Conservation (phyloP, 2,888 invertebrate species). For the Atethmia centrago region DNA sequence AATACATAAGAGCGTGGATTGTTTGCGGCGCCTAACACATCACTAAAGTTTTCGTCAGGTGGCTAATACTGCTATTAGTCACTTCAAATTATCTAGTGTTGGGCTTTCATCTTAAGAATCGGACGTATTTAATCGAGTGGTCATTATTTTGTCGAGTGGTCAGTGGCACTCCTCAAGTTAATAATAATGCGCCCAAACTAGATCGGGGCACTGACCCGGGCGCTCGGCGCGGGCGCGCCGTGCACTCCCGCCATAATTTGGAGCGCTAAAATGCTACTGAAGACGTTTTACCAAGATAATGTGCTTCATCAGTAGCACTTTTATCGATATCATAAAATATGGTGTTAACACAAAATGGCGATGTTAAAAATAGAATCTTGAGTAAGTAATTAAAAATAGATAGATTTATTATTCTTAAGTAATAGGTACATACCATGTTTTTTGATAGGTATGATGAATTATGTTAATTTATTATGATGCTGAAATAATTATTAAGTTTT, state of each 20-base stretch:
- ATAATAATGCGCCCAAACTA: constrained; percentile 90
- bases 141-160: constrained; percentile 79
- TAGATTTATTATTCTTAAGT: constrained; percentile 22
- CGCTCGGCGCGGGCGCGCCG: constrained; percentile 82
- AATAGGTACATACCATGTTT: neutral
- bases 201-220: constrained; percentile 88
- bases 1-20: constrained; percentile 43
- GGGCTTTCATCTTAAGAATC: constrained; percentile 67
- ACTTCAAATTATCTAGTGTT: constrained; percentile 56
- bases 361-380: constrained; percentile 17
- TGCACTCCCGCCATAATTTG: constrained; percentile 77
- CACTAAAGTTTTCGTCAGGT: constrained; percentile 52
- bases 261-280: constrained; percentile 84
- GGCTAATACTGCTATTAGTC: constrained; percentile 59
- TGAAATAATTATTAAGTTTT: constrained; percentile 9
- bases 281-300: constrained; percentile 45
- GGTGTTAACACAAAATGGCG: constrained; percentile 9
- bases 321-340: constrained; percentile 36
- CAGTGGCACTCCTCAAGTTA: constrained; percentile 83
- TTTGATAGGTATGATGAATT: constrained; percentile 7
- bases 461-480: constrained; percentile 7
- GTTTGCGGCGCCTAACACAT: constrained; percentile 31
- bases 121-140: constrained; percentile 70
- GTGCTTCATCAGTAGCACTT: constrained; percentile 33
- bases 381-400: constrained; percentile 27